Conservation (phyloP, 2,113 vertebrate genomes). For the Arothron firmamentum region DNA sequence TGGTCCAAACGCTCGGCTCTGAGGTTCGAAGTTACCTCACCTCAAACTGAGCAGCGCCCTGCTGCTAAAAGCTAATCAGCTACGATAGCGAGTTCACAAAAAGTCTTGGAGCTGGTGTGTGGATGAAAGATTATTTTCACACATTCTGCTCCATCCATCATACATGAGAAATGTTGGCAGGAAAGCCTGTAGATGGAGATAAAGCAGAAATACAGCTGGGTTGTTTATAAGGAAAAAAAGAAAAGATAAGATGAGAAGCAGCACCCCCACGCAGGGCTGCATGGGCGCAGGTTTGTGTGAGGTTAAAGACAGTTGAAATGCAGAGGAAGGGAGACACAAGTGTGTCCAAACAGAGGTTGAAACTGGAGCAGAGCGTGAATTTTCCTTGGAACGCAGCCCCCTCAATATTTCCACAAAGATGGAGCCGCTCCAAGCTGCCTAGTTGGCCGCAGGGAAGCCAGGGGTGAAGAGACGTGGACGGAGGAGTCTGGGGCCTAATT, state of each 20-base stretch:
- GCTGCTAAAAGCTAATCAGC: conserved; percentile 35
- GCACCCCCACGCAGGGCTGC: conserved; percentile 17
- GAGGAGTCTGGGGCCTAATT: conserved; percentile 23
- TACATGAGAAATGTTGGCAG: conserved; percentile 29
- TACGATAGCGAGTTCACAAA: conserved; percentile 40
- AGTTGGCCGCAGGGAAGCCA: conserved; percentile 35
- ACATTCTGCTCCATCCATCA: conserved; percentile 17
- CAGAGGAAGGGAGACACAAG: conserved; percentile 20
- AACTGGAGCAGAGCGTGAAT: conserved; percentile 52
- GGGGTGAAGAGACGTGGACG: conserved; percentile 8
- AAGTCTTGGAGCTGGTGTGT: conserved; percentile 18
- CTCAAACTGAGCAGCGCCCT: conserved; percentile 14
- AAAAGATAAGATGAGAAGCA: conserved; percentile 13
- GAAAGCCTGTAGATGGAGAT: conserved; percentile 40
- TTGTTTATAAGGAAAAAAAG: conserved; percentile 48
- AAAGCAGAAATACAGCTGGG: conserved; percentile 44
- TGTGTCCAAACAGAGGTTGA: conserved; percentile 57
- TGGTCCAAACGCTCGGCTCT: neutral
- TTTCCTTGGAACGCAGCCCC: conserved; percentile 64
- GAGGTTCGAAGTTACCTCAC: conserved; percentile 23
- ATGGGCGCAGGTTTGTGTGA: neutral
- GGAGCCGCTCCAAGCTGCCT: conserved; percentile 44
- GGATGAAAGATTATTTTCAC: conserved; percentile 39
- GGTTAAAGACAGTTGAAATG: conserved; percentile 10
- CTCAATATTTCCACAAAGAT: conserved; percentile 50